A percentile compares a stretch with the other conserved stretches of the same genome.
phyloP scores from a whole-genome alignment of 2,888 invertebrate genomes.

The Trachelus stipa region DNA sequence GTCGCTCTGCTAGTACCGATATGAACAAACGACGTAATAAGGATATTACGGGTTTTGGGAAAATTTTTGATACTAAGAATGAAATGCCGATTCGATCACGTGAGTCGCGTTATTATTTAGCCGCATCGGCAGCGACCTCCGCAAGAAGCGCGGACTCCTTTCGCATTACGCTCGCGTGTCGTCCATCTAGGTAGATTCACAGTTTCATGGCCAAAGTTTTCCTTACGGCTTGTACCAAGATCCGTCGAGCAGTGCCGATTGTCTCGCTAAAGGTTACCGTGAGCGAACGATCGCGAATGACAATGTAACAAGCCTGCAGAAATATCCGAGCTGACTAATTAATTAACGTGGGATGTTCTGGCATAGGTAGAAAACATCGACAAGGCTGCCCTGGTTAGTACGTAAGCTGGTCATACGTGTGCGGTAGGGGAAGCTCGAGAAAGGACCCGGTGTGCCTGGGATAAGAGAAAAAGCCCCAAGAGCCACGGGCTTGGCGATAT shows the following conservation, averaged over 20 bases:
- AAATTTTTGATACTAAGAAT: not conserved
- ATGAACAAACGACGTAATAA: not conserved
- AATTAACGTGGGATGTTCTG: not conserved
- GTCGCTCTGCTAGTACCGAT: not conserved
- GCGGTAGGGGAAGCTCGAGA: not conserved
- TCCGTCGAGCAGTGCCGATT: not conserved
- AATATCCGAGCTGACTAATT: not conserved
- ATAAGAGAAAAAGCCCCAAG: not conserved
- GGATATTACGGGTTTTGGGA: not conserved
- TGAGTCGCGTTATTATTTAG: not conserved
- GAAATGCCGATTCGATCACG: not conserved
- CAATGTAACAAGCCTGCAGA: not conserved
- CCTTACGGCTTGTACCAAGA: not conserved
- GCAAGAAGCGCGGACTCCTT: not conserved
- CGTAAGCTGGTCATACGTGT: not conserved
- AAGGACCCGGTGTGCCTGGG: not conserved
- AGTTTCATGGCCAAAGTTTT: not conserved
- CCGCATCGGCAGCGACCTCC: not conserved
- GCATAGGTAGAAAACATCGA: not conserved
- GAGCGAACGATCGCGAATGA: not conserved
- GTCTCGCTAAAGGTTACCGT: not conserved
- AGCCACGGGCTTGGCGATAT: constrained; percentile 9
- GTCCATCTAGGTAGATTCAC: not conserved
- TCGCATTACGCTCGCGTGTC: not conserved
- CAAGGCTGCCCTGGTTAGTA: not conserved